Base-by-base conservation (phyloP, 2,113 vertebrate genomes). In the Pampusana beccarii region DNA sequence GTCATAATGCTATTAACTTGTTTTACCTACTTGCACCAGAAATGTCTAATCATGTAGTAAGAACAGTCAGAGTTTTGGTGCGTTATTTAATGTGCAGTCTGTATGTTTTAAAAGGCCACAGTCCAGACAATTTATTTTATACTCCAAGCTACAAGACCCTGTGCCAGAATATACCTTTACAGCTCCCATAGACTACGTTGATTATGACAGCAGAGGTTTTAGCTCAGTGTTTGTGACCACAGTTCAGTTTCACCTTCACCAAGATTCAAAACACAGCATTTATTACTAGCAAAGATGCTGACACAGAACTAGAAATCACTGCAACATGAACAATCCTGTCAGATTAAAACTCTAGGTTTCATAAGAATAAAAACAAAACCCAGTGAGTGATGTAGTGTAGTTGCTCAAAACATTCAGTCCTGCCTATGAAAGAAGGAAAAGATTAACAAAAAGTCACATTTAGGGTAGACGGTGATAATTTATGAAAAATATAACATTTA, bases 281-380 rank as follows among this genome's bases (percentile, higher is more conserved):
- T 36, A 69, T 50, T 83, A 70, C 36, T 54, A 44, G 42, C 51
- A 20, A 69, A 56, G 29, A 64, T 31, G 50, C 61, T 87, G 78
- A 86, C 78, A 83, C n/a, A 90, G 44, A 82, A 83, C 50, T n/a
- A 86, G 90, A 95, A 90, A 90, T 87, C 79, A 95, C 60, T 86
- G 50, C 50, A 86, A 79, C 23, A 31, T 24, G n/a, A 87, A 33
- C 42, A 79, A 70, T 21, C 40, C 60, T 44, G 29, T 53, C 15
- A 62, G n/a, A 90, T 42, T 58, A 78, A 92, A 90, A 54, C 29
- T 10, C 4, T 18, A 58, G 16, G 78, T 90, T 92, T 92, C 50
- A 3, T n/a, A 74, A 79, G 60, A 86, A 42, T 69, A 61, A 90
- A 86, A 95, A 9, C 72, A 87, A 93, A 95, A 75, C 54, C 64